phyloP scores from a whole-genome alignment of 2,888 invertebrate species.

The Caenorhabditis imperialis region DNA sequence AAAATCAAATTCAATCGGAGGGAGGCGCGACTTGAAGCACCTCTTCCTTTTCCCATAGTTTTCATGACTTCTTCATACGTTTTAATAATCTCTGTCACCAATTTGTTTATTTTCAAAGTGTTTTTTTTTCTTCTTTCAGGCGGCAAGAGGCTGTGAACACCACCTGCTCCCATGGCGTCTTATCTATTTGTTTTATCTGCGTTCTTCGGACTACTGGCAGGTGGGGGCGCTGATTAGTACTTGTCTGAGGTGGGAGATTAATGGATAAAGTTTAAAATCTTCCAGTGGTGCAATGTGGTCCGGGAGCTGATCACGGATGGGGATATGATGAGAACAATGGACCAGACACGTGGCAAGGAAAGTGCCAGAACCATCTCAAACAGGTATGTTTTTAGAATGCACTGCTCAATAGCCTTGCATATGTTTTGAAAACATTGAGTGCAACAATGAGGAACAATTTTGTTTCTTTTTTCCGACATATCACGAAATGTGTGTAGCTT shows the following conservation, averaged over 20 bases:
- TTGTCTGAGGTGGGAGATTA: constrained; percentile 40
- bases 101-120: too few species aligned
- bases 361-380: constrained; percentile 63
- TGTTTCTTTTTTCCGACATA: constrained; percentile 10
- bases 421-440: neutral
- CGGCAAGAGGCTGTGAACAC: constrained; percentile 20
- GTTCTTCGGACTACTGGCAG: constrained; percentile 29
- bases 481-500: too few species aligned
- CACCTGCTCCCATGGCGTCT: constrained; percentile 31
- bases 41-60: neutral
- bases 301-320: constrained; percentile 62
- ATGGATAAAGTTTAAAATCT: constrained; percentile 20
- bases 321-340: constrained; percentile 71
- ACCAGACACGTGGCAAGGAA: constrained; percentile 69
- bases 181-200: constrained; percentile 29
- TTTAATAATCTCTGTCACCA: too few species aligned
- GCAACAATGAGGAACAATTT: neutral
- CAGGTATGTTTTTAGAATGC: constrained; percentile 46
- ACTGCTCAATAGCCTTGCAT: neutral
- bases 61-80: neutral
- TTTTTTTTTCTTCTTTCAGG: too few species aligned
- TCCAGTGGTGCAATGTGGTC: constrained; percentile 44
- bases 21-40: constrained; percentile 7
- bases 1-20: constrained; percentile 12
- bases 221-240: constrained; percentile 34